Evolutionary conservation across 2,888 invertebrate genomes (phyloP).

Genomic region (Eupithecia dodoneata): DNA sequence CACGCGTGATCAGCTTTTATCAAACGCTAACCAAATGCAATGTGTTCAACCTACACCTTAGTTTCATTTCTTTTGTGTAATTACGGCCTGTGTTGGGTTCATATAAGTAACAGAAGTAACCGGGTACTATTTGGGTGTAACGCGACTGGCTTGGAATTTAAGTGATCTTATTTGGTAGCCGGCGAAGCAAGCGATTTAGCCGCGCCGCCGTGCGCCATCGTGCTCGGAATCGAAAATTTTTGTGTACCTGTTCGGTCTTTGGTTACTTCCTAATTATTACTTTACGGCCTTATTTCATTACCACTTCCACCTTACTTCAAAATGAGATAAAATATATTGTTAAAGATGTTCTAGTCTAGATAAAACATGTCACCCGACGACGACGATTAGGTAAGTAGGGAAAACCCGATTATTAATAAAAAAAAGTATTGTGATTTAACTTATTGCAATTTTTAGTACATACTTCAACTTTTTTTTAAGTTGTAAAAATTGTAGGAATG

Average conservation of each 20-base stretch:
- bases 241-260: constrained; percentile 65
- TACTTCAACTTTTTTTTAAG: too few relatives aligned
- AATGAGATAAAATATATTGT: background rate
- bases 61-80: constrained; percentile 78
- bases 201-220: constrained; percentile 62
- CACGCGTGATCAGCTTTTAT: background rate
- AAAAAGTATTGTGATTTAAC: too few relatives aligned
- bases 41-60: constrained; percentile 65
- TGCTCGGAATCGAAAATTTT: constrained; percentile 73
- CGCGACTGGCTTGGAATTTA: constrained; percentile 77
- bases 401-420: too few relatives aligned
- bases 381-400: too few relatives aligned
- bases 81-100: constrained; percentile 69
- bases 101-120: constrained; percentile 73
- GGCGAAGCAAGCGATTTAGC: constrained; percentile 69
- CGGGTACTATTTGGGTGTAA: constrained; percentile 72
- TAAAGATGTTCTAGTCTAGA: too few relatives aligned
- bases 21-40: constrained; percentile 48
- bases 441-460: too few relatives aligned
- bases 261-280: constrained; percentile 69
- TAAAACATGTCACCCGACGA: background rate
- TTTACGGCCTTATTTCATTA: constrained; percentile 59
- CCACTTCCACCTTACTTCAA: background rate
- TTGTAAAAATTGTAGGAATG: too few relatives aligned
- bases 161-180: constrained; percentile 79